Conservation (phyloP, 2,797 vertebrate genomes). For the Poeciliopsis infans region DNA sequence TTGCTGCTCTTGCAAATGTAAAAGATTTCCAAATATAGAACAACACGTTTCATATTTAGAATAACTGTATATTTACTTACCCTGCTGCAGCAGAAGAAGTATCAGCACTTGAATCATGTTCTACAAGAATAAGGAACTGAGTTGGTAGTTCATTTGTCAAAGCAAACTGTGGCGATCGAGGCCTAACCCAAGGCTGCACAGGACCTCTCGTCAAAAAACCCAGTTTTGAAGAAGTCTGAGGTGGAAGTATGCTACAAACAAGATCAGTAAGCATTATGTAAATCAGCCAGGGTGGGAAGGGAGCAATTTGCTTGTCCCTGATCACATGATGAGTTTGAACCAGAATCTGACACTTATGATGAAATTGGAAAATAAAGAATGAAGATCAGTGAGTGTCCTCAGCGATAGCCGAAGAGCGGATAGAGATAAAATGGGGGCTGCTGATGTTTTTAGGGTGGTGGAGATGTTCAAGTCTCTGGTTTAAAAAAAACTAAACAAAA, state of each 20-base stretch:
- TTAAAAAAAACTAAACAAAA: background rate
- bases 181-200: background rate
- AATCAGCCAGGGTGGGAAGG: background rate
- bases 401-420: background rate
- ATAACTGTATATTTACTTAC: constrained; percentile 21
- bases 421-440: background rate
- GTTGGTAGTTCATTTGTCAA: background rate
- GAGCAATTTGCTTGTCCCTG: background rate
- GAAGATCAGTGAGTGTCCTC: background rate
- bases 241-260: background rate
- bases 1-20: background rate
- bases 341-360: background rate
- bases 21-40: background rate
- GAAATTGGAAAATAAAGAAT: background rate
- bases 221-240: background rate
- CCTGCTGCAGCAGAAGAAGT: constrained; percentile 24
- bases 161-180: background rate
- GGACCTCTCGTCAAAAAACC: background rate
- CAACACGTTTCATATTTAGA: background rate
- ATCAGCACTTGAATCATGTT: constrained; percentile 30
- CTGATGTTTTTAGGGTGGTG: background rate
- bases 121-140: background rate
- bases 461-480: background rate
- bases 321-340: background rate
- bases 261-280: background rate